Base-by-base conservation (phyloP, 2,797 vertebrate species). In the Remorina albescens region DNA sequence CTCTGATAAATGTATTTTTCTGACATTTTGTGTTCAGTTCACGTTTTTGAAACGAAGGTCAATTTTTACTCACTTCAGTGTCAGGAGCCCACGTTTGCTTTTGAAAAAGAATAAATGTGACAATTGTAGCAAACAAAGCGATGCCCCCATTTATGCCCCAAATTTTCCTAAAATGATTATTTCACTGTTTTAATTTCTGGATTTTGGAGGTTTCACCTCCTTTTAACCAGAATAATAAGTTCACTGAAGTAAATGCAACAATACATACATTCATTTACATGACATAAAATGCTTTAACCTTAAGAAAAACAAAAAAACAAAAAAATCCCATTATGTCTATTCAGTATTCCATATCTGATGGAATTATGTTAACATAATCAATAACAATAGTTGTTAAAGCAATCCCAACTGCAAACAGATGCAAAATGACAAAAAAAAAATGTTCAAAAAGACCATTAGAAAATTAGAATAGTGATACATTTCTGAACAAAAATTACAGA, bases 151-250 rank as follows among this genome's bases (percentile, higher is more conserved):
- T 60, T 67, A 58, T 2, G 46, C 7, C 25, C n/a, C 47, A 54
- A 49, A 41, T 26, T 25, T 21, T 0, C 5, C 36, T 18, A 30
- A 61, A 69, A 0, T 18, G 7, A 13, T n/a, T n/a, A 32, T 8
- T 53, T 47, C 12, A 4, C 3, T 32, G 0, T 39, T 77, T 6
- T 39, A 6, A 6, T 18, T 63, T 56, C 28, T 37, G 1, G 39
- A 2, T 57, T 0, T 32, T 42, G 28, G 11, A n/a, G 4, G 3
- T 8, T 15, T 46, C 12, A 26, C 5, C 26, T 37, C 2, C 1
- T 37, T 4, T 21, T 47, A 13, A 7, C 13, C 26, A 34, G 5
- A 23, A 2, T 2, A 26, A 26, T 23, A 26, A 23, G 44, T 47
- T 25, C 2, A 49, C 13, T 25, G 1, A 46, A 19, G 8, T 46